These are phyloP conservation scores for Tetramorium alpestre DNA, from an alignment of 1,140 invertebrate genomes.

Conservation along the genomic window DNA sequence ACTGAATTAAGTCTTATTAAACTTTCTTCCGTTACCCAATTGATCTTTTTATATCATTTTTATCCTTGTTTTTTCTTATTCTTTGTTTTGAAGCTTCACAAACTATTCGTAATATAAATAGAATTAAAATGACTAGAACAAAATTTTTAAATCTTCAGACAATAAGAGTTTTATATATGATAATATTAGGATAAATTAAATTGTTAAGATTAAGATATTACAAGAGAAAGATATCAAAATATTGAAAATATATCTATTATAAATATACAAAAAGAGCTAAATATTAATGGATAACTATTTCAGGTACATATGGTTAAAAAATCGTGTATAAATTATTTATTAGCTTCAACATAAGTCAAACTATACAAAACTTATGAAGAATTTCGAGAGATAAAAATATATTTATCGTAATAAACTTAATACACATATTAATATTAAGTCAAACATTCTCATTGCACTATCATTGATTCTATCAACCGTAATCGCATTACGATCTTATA, in stretches of 20 bases:
- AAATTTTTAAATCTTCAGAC: background rate
- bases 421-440: conserved; percentile 40
- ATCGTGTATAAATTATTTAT: conserved; percentile 45
- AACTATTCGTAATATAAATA: background rate
- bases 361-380: conserved; percentile 31
- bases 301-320: conserved; percentile 14
- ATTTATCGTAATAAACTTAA: conserved; percentile 40
- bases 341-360: conserved; percentile 24
- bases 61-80: background rate
- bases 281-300: conserved; percentile 35
- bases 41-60: background rate
- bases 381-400: conserved; percentile 41
- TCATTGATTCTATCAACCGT: background rate
- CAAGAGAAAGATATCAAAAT: background rate
- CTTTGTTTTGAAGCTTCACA: background rate
- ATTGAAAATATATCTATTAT: conserved; percentile 40
- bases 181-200: conserved; percentile 16
- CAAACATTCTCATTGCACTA: background rate
- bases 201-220: background rate
- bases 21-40: background rate
- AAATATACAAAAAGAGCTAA: background rate
- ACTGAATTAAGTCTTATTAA: conserved; percentile 36
- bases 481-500: background rate
- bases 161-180: background rate
- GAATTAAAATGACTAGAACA: background rate